Percentiles rank a stretch among this genome's conserved stretches.
phyloP scores from a whole-genome alignment of 2,113 vertebrate genomes.

The Catharus fuscescens region DNA sequence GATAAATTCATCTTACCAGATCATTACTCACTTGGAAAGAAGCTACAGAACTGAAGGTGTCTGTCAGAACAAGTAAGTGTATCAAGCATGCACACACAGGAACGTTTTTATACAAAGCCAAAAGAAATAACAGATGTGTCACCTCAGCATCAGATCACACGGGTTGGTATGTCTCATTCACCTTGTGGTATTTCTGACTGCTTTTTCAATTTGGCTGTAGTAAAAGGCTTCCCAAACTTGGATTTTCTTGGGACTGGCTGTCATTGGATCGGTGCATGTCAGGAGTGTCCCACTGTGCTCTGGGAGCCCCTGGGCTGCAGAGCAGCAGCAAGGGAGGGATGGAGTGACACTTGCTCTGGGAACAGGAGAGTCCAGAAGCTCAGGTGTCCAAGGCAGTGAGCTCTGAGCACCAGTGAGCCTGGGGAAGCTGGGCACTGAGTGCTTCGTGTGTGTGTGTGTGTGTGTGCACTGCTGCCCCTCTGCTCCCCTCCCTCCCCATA shows the following conservation, averaged over 20 bases:
- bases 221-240: not conserved
- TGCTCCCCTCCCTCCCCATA: not conserved
- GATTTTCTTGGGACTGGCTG: constrained; percentile 3
- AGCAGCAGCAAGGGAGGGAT: not conserved
- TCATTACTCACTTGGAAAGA: not conserved
- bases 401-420: not conserved
- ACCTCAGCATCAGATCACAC: not conserved
- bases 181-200: not conserved
- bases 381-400: not conserved
- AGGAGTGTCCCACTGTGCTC: not conserved
- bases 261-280: not conserved
- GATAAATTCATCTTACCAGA: not conserved
- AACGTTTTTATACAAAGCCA: not conserved
- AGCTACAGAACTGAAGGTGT: not conserved
- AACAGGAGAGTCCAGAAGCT: not conserved
- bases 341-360: not conserved
- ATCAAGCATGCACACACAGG: not conserved
- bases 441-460: not conserved
- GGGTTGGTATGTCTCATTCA: not conserved
- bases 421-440: not conserved
- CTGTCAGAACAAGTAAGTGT: not conserved
- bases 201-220: constrained; percentile 17
- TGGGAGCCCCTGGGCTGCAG: not conserved
- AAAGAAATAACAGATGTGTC: not conserved
- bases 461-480: not conserved